Evolutionary conservation across 2,113 vertebrate species (phyloP).

Genomic region (Serinus canaria): DNA sequence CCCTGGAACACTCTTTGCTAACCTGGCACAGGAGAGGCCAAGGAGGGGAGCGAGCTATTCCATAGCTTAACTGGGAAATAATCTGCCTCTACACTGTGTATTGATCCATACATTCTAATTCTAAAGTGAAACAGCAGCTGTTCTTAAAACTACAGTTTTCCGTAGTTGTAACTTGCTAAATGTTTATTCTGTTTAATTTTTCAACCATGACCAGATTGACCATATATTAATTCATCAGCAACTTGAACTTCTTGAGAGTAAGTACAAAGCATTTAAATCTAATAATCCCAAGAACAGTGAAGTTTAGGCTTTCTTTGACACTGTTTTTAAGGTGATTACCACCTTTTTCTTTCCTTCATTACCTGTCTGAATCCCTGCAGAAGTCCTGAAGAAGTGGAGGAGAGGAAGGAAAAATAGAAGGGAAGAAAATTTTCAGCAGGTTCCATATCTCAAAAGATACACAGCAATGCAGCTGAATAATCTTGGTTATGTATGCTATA

Average conservation of each 20-base stretch:
- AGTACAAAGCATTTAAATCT: slow-evolving; percentile 13
- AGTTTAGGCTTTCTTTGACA: not conserved
- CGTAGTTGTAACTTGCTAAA: not conserved
- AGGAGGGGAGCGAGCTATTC: rapidly evolving
- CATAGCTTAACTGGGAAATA: not conserved
- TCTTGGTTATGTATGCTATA: not conserved
- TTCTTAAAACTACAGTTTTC: not conserved
- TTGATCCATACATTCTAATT: not conserved
- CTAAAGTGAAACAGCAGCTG: not conserved
- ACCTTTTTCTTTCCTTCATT: too few species aligned
- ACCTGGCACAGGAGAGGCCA: not conserved
- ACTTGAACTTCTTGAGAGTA: slow-evolving; percentile 90
- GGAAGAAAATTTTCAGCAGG: too few species aligned
- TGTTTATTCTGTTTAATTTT: slow-evolving; percentile 46
- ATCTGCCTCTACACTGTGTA: not conserved
- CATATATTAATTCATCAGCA: slow-evolving; percentile 92
- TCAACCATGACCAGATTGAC: slow-evolving; percentile 80
- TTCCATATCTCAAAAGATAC: too few species aligned
- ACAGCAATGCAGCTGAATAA: too few species aligned
- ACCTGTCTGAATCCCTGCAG: too few species aligned
- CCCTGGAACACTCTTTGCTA: not conserved
- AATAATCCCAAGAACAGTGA: not conserved
- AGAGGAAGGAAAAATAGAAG: too few species aligned
- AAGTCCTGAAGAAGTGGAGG: too few species aligned
- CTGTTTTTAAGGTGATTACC: not conserved